Evolutionary conservation across 2,113 vertebrate species (phyloP), one percentile per base, ranked within the genome.

Genomic region (Erythrocercus mccallii): DNA sequence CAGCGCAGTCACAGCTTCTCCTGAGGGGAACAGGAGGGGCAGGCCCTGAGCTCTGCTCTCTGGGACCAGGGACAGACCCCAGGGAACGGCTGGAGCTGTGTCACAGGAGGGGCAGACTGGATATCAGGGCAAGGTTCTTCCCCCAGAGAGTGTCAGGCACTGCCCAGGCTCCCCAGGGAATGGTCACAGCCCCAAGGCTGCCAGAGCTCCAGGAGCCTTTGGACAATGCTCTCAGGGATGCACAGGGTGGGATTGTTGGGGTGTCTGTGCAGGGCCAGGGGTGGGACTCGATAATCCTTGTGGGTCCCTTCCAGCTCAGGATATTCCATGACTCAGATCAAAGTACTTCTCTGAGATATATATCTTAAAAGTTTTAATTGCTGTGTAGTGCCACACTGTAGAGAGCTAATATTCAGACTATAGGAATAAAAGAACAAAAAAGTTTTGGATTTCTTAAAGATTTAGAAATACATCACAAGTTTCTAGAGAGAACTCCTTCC

Each of bases 211-310:
- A 4, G 71, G 22, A 25, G 21, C 0, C 1, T 60, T 77, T 77
- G 83, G 62, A 33, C 33, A 69, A 1, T 0, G 17, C 45, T 44
- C 33, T 19, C 45, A 51, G 72, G 44, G 51, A 47, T 27, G 62
- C 17, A 35, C 53, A 42, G 31, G 53, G 18, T 58, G 51, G 21
- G 51, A 57, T 7, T 48, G 15, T 5, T 2, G 61, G 44, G 51
- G 16, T 50, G 51, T 35, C 44, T 50, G 37, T 21, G 45, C 33
- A 86, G 28, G 54, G 47, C 6, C 1, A 6, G 37, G 7, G 5
- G 15, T 0, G 38, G 73, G 18, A 53, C 54, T 61, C 0, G 0
- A 13, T 54, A 23, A 53, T 20, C 38, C 28, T 4, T 2, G 15
- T n/a, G 40, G 8, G 3, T 47, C n/a, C 5, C 10, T 47, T 1